These are phyloP conservation scores for Chrosomus eos DNA, from an alignment of 2,797 vertebrate genomes.

Conservation along the genomic window DNA sequence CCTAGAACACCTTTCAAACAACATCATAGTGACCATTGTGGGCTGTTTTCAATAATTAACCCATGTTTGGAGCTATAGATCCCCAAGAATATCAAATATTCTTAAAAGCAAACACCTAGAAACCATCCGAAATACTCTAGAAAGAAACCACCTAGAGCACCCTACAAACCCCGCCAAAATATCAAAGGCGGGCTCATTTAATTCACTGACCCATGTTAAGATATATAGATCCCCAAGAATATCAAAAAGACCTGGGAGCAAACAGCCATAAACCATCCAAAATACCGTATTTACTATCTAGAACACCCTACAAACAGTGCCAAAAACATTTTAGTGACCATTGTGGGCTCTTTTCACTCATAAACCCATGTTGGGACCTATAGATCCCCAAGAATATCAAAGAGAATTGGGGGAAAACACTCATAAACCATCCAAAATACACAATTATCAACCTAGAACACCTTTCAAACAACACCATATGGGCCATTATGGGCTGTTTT, in stretches of 20 bases:
- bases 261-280: accelerated
- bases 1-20: not conserved
- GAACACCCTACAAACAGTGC: accelerated
- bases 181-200: too few relatives aligned
- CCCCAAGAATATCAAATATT: too few relatives aligned
- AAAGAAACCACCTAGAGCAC: too few relatives aligned
- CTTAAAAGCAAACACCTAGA: too few relatives aligned
- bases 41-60: too few relatives aligned
- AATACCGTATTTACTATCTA: accelerated
- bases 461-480: not conserved
- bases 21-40: too few relatives aligned
- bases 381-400: too few relatives aligned
- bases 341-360: not conserved
- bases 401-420: accelerated
- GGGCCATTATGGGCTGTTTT: not conserved
- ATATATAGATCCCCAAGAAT: accelerated
- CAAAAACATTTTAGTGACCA: not conserved
- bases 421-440: accelerated
- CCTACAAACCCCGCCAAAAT: too few relatives aligned
- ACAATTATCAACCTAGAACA: not conserved
- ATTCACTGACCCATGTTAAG: too few relatives aligned
- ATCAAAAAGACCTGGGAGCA: accelerated
- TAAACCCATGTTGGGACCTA: too few relatives aligned
- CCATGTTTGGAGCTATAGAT: too few relatives aligned
- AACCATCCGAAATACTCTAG: too few relatives aligned